Base-by-base conservation (phyloP, 1,140 invertebrate genomes). In the Sycophila sp. region DNA sequence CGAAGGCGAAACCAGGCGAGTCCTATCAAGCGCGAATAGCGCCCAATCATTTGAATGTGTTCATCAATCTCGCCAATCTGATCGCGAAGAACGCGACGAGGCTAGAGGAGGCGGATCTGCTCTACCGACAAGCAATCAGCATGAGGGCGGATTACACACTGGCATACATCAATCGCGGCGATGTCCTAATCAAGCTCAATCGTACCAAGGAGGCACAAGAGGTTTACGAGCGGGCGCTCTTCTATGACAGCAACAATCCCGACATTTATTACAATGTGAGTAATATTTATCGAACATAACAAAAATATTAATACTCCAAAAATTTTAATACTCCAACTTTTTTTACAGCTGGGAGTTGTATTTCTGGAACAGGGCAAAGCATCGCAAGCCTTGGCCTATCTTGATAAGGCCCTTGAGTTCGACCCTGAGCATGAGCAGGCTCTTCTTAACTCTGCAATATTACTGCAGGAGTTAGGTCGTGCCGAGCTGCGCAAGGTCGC, bases 141-240 rank as follows among this genome's bases (percentile, higher is more conserved):
- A 99, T 99, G 97, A 88, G 97, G 73, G 92, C 96, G 13, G 97
- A 99, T 88, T 99, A 98, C 83, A 96, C 96, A 0, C 94, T 98
- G 83, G 97, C 97, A 5, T 98, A 98, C 80, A 98, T 98, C 74
- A 98, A 98, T 86, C 90, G 96, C 58, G 97, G 96, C 0, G 97
- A 98, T 86, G 94, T 99, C 81, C 89, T 98, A 47, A 94, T 99
- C 79, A 98, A 98, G 87, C 87, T 98, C 77, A 97, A 97, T 86
- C 91, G 96, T 71, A 97, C 95, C 4, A 93, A 96, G 79, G 96
- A 98, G 85, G 97, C 97, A 0, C 94, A 96, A 83, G 93, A 97
- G 81, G 95, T 98, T 24, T 99, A 98, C 80, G 95, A 98, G 81
- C 89, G 93, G 81, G 97, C 97, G 0, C 85, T 98, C 22, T 91